A percentile compares a stretch with the other conserved stretches of the same genome.
phyloP scores from a whole-genome alignment of 2,113 vertebrate genomes.

The Erythrocercus mccallii region DNA sequence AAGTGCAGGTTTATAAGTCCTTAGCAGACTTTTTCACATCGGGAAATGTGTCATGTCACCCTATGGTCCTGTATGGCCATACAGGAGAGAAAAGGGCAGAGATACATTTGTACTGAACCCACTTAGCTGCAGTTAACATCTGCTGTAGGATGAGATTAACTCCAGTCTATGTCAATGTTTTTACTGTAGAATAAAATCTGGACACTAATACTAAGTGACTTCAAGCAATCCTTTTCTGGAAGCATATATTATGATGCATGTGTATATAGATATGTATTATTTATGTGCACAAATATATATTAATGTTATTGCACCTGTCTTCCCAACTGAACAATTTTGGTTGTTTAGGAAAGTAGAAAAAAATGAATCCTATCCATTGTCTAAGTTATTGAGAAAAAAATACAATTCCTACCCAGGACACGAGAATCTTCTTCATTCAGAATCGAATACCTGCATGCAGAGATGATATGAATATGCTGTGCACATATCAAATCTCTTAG shows the following conservation, averaged over 20 bases:
- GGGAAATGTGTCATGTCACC: neutral
- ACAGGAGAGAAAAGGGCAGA: neutral
- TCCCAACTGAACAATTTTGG: neutral
- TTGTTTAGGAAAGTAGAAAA: neutral
- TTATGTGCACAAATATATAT: neutral
- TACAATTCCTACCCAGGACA: neutral
- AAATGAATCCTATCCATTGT: neutral
- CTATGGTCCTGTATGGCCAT: neutral
- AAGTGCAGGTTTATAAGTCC: neutral
- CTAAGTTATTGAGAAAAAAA: neutral
- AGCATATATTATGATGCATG: neutral
- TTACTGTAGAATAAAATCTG: neutral
- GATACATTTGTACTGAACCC: neutral
- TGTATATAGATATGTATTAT: neutral
- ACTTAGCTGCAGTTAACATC: neutral
- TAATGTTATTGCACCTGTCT: neutral
- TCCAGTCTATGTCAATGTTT: neutral
- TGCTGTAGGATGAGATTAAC: neutral
- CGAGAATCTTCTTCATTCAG: neutral
- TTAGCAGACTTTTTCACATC: neutral
- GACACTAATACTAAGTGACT: neutral
- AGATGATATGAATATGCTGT: neutral
- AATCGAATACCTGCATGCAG: neutral
- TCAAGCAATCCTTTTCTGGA: neutral
- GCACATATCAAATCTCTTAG: neutral